Evolutionary conservation across 64 coral and sea anemone species (phyloP).

Genomic region (Hydrozoanthus tunicans): DNA sequence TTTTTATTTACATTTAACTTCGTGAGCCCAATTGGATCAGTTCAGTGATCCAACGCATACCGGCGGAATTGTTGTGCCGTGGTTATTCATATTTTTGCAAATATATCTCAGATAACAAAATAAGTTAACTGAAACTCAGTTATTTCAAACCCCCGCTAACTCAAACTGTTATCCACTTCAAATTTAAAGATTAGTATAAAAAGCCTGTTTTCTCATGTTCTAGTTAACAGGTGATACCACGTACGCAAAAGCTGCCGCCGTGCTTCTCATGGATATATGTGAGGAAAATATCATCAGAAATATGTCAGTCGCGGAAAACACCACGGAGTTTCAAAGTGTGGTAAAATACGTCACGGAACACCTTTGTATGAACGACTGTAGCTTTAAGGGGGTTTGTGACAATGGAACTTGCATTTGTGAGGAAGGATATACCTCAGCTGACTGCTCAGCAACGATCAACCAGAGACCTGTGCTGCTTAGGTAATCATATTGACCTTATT

Average conservation of each 20-base stretch:
- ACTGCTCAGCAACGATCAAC: conserved; percentile 1
- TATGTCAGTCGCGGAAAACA: neutral
- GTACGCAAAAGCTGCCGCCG: neutral
- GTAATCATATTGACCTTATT: neutral
- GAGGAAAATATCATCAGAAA: conserved; percentile 23
- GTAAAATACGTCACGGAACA: conserved; percentile 1
- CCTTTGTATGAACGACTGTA: conserved; percentile 14
- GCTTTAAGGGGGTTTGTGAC: conserved; percentile 11
- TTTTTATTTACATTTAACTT: no score
- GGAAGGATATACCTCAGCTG: conserved; percentile 5
- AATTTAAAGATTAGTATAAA: no score
- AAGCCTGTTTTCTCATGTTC: neutral
- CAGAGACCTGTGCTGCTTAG: neutral
- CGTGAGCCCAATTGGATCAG: no score
- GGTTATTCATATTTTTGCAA: no score
- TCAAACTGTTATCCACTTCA: no score
- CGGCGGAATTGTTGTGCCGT: no score
- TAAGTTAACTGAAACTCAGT: no score
- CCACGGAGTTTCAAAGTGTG: neutral
- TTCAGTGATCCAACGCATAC: no score
- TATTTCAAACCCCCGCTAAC: no score
- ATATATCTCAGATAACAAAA: no score
- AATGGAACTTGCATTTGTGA: conserved; percentile 17
- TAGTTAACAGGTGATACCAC: conserved; percentile 6
- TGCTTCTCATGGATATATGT: conserved; percentile 8